Evolutionary conservation across 2,113 vertebrate species (phyloP), one percentile per base, ranked within the genome.

Genomic region (Cheilinus undulatus): DNA sequence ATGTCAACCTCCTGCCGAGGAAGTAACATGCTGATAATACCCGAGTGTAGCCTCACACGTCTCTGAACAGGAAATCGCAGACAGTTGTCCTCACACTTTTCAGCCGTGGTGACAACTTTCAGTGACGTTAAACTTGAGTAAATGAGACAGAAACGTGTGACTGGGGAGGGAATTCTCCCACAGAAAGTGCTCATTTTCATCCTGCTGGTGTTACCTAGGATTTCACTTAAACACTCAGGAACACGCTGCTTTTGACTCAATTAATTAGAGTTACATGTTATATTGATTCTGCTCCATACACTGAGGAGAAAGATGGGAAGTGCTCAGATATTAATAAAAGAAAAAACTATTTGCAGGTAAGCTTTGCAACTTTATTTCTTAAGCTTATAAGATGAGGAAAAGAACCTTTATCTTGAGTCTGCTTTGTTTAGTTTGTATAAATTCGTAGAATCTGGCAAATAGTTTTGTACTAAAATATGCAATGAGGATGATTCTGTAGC

Each of bases 81-180:
- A 89, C 82, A 82, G 67, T 79, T 79, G 77, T 91, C 83, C 78
- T 86, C 71, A 82, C 75, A 86, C 84, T 60, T 85, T 67, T 64
- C 63, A 59, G 40, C 74, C 46, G 26, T 49, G 72, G 79, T 82
- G 85, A 83, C 80, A 84, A 71, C 69, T 83, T 78, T 74, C 67
- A 46, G 51, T 46, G 56, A 69, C 20, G 36, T 80, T 83, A 78
- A 87, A 76, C 61, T 46, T 61, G 75, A 76, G 70, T 65, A 82
- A 60, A 59, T 61, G 62, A 81, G 71, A 70, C 14, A 26, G 34
- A 66, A 83, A 80, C 2, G 64, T 76, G 69, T 67, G 69, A 80
- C 64, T 23, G 20, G 14, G 56, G 42, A 73, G 54, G 75, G 32
- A 65, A 59, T 66, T 62, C 52, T 69, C 59, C 38, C 26, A 61